Conservation (phyloP, 2,888 invertebrate species). For the Acleris cristana region DNA sequence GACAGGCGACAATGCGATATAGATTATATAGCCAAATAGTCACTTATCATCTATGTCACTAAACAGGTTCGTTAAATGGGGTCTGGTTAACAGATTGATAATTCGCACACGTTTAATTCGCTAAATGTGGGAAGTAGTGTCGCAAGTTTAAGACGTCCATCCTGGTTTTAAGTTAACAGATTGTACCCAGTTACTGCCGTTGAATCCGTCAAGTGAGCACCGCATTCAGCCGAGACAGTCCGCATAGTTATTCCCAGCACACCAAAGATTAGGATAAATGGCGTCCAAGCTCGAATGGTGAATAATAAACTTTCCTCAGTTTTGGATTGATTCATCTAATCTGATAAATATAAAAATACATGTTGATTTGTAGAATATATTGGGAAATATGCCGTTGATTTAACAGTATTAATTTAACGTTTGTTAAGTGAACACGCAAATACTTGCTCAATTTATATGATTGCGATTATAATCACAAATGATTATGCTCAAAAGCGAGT, state of each 20-base stretch:
- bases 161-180: background rate
- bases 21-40: too few relatives aligned
- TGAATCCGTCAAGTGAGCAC: conserved; percentile 38
- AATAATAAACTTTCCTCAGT: conserved; percentile 50
- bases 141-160: background rate
- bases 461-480: conserved; percentile 60
- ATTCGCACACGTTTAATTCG: too few relatives aligned
- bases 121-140: background rate
- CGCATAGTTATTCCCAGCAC: conserved; percentile 71
- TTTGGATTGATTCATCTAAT: conserved; percentile 51
- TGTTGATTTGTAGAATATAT: conserved; percentile 43
- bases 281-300: conserved; percentile 58
- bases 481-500: conserved; percentile 79
- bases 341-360: conserved; percentile 49
- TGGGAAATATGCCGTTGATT: conserved; percentile 25
- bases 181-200: conserved; percentile 2
- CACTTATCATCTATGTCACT: too few relatives aligned
- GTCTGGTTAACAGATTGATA: too few relatives aligned
- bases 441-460: conserved; percentile 58
- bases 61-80: too few relatives aligned
- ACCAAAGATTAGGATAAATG: conserved; percentile 81
- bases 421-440: conserved; percentile 34
- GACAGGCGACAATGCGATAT: too few relatives aligned
- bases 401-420: conserved; percentile 33
- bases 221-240: conserved; percentile 5